Conservation (phyloP, 2,888 invertebrate species). For the Sinohyriopsis cumingii region DNA sequence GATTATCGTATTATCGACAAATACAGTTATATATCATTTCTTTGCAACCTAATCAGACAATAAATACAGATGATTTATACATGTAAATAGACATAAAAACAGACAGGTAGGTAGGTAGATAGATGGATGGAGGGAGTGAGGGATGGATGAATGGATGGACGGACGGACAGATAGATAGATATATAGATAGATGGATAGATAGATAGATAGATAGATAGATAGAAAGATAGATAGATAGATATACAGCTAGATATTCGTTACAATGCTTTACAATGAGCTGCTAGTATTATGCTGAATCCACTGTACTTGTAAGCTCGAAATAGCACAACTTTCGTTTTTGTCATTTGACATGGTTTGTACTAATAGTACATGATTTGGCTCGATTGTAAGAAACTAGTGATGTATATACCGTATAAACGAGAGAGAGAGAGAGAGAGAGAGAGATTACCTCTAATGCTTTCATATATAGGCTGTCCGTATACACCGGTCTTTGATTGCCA, state of each 20-base stretch:
- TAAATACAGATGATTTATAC: neutral
- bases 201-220: constrained; percentile 14
- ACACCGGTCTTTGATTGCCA: constrained; percentile 49
- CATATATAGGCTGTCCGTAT: constrained; percentile 80
- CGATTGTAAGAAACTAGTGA: too few relatives aligned
- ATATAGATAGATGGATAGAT: constrained; percentile 13
- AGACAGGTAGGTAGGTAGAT: constrained; percentile 13
- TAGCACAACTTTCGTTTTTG: too few relatives aligned
- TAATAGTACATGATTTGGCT: too few relatives aligned
- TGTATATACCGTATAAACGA: neutral
- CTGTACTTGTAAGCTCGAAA: too few relatives aligned
- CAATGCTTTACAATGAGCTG: too few relatives aligned
- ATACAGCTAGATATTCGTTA: too few relatives aligned
- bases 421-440: constrained; percentile 18
- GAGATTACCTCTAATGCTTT: constrained; percentile 82
- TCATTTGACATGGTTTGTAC: too few relatives aligned
- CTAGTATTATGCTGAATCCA: too few relatives aligned
- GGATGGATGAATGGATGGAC: too few relatives aligned
- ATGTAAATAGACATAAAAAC: constrained; percentile 2
- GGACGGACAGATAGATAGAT: constrained; percentile 10
- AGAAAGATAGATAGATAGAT: too few relatives aligned
- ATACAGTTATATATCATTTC: too few relatives aligned
- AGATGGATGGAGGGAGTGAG: neutral
- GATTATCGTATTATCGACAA: too few relatives aligned
- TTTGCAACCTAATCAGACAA: neutral